Percentiles rank a stretch among this genome's conserved stretches.
These are phyloP conservation scores for Lepidostoma basale DNA, from an alignment of 1,140 invertebrate species.

Conservation along the genomic window DNA sequence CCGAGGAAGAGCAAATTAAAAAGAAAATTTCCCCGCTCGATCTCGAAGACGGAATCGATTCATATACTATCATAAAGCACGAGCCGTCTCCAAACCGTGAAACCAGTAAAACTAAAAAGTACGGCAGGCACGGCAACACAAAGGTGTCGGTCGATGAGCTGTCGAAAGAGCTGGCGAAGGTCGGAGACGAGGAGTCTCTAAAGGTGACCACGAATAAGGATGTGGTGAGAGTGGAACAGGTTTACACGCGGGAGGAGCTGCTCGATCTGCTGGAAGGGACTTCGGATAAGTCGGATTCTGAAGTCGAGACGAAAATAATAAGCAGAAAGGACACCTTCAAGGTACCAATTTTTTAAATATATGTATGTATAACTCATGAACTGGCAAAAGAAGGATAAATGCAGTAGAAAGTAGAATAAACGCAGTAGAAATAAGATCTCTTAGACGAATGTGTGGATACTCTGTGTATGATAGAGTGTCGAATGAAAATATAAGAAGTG, in stretches of 20 bases:
- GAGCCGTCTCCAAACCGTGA: too few species aligned
- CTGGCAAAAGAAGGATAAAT: too few species aligned
- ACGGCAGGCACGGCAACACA: too few species aligned
- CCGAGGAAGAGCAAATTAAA: neutral
- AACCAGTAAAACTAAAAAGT: too few species aligned
- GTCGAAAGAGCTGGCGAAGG: neutral
- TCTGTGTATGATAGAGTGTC: too few species aligned
- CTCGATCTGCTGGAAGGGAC: conserved; percentile 14
- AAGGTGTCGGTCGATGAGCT: neutral
- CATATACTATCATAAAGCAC: conserved; percentile 13
- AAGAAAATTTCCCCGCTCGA: neutral
- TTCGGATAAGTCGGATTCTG: neutral
- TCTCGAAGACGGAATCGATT: conserved; percentile 4
- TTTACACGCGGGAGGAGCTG: conserved; percentile 9
- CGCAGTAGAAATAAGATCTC: too few species aligned
- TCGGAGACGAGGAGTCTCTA: neutral
- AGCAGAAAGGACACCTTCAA: neutral
- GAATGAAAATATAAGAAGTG: too few species aligned
- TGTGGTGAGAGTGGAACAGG: neutral
- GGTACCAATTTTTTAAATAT: too few species aligned
- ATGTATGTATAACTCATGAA: too few species aligned
- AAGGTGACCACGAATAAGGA: neutral
- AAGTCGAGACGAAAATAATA: conserved; percentile 5
- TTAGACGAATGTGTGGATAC: too few species aligned
- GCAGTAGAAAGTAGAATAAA: too few species aligned